Base-by-base conservation (phyloP, 2,113 vertebrate species). In the Kryptolebias marmoratus region DNA sequence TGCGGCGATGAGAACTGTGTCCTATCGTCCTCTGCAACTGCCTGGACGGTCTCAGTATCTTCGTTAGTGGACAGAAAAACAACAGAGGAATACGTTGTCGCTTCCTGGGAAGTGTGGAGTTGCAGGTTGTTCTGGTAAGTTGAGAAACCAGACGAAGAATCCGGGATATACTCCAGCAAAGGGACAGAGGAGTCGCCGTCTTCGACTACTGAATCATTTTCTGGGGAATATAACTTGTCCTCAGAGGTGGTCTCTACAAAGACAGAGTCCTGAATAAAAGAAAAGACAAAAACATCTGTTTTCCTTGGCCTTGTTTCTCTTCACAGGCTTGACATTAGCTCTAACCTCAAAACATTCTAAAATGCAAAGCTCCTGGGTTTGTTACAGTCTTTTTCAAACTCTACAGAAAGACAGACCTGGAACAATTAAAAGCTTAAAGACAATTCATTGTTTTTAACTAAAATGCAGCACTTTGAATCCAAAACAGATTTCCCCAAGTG, bases 241-340 rank as follows among this genome's bases (percentile, higher is more conserved):
- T 45, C 54, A 53, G 28, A 48, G 14, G 42, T 12, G 10, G 50
- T 64, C 39, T 74, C n/a, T 1, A 60, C 28, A 49, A 61, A 39
- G 14, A 7, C 4, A 11, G 32, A 28, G 15, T 67, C 58, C 0
- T 94, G 91, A 55, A 50, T 4, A 68, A 44, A 15, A 53, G 1
- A 72, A 44, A 36, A 18, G 8, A 10, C 13, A 59, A 22, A n/a
- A 15, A 48, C 2, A 39, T 30, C 3, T 1, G 65, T 15, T 2
- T 71, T 10, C 2, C 16, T 32, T 70, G 16, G 45, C 3, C 11
- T 69, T 62, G 7, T 15, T 15, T 11, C 32, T 45, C 8, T 31
- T 32, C 11, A 39, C 0, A 64, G 18, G n/a, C 4, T n/a, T 15
- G 0, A 61, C 68, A 11, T 64, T 36, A 28, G 32, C 22, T 44